Base-by-base conservation (phyloP, 2,888 invertebrate genomes). In the Melinopterus prodromus region DNA sequence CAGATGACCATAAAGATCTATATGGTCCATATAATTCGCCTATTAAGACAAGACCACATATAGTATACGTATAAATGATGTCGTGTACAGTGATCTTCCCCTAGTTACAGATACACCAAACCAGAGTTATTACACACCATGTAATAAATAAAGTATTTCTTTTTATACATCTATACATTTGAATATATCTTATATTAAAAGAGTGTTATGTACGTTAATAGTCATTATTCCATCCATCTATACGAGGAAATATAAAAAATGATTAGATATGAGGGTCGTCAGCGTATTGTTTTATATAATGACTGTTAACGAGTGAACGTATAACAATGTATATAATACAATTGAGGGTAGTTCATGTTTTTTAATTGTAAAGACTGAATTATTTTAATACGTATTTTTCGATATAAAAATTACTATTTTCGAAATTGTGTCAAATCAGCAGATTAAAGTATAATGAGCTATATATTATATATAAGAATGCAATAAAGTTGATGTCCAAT, bases 1-100 rank as follows among this genome's bases (percentile, higher is more conserved):
- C 84, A 75, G 81, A 82, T 36, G 70, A 77, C 69, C 70, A 79
- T 69, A 84, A 86, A 85, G 88, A 89, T 84, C 87, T 88, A 82
- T 89, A 88, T 83, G 87, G 90, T 84, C 90, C 90, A 82, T 88
- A 90, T 84, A 86, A 88, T 82, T 80, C 71, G 86, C 71, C 78
- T 35, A 76, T 78, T 70, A 77, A 76, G 71, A 88, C 90, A 80
- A 89, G 89, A 84, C 90, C 90, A 79, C 90, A 90, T 84, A 90
- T 90, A 83, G 90, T 90, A 85, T 90, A 90, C 84, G 92, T 92
- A 88, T 92, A 91, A 35, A 74, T 35, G 12, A 71, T 26, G 26
- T 26, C 26, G 36, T 72, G n/a, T 77, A 77, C 77, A 69, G 26
- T 53, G 53, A 53, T 53, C 53, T 53, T 53, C 53, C 53, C 12